These are phyloP conservation scores for Piprites chloris DNA, from an alignment of 2,113 vertebrate genomes.

Conservation along the genomic window DNA sequence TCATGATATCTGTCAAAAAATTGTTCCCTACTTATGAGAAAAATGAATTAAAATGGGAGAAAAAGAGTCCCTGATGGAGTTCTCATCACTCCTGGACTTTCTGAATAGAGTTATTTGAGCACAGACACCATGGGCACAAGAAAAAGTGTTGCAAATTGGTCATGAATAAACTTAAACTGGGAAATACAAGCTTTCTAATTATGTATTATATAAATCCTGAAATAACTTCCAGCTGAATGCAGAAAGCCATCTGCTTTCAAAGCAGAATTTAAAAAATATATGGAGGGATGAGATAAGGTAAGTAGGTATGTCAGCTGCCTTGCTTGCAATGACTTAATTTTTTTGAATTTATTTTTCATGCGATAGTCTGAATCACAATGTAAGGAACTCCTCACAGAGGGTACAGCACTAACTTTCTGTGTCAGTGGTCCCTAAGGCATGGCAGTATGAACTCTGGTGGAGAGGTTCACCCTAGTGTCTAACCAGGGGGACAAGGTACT, in stretches of 20 bases:
- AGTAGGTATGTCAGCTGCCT: not conserved
- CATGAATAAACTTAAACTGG: not conserved
- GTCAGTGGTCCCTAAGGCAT: accelerated
- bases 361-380: not conserved
- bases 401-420: not conserved
- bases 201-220: not conserved
- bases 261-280: not conserved
- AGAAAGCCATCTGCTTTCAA: not conserved
- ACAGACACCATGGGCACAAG: not conserved
- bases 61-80: not conserved
- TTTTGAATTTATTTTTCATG: not conserved
- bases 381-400: accelerated
- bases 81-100: not conserved
- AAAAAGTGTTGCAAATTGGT: not conserved
- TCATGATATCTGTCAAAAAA: not conserved
- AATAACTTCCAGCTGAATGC: not conserved
- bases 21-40: not conserved
- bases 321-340: not conserved
- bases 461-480: not conserved
- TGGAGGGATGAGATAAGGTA: not conserved
- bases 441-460: not conserved
- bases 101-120: not conserved
- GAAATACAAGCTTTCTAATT: not conserved
- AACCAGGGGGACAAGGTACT: accelerated
- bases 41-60: not conserved